Evolutionary conservation across 2,113 vertebrate species (phyloP), one percentile per base, ranked within the genome.

Genomic region (Silurus asotus): DNA sequence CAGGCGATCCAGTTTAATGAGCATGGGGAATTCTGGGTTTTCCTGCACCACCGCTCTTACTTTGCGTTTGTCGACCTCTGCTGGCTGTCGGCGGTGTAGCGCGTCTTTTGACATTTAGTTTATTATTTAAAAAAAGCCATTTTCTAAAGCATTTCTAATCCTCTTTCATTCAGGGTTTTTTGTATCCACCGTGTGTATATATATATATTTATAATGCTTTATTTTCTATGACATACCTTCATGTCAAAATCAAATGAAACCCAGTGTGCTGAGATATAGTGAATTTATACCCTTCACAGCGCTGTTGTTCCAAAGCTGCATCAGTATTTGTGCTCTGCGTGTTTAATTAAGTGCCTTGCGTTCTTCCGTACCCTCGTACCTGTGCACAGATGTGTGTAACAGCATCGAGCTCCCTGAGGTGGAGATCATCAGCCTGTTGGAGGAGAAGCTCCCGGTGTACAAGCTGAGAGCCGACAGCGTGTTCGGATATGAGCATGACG

Each of bases 361-460:
- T 82, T 51, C 19, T 61, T 37, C 19, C 37, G 23, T 37, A 37
- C 14, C 67, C 70, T 3, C 74, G 28, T 69, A 84, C 62, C 77
- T 69, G 81, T 86, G 77, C 88, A 11, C 65, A 99, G 98, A 99
- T 95, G 98, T 99, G 96, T 99, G 98, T 94, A 99, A 99, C 89
- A 99, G 97, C 94, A 98, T 97, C 53, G 95, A 99, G 88, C 96
- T 99, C 87, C 97, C 98, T 0, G 98, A 99, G 95, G 98, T 99
- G 62, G 98, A 99, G 95, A 99, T 99, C 95, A 99, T 99, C 93
- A 99, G 98, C 89, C 96, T 99, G 2, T 93, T 99, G 93, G 97
- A 99, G 93, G 98, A 99, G 93, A 97, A 99, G 93, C 91, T 99
- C 91, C 98, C 98, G 55, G 97, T 98, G 86, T 99, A 99, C 86